Evolutionary conservation across 2,888 invertebrate genomes (phyloP), one percentile per base, ranked within the genome.

Genomic region (Drosophila neonasuta): DNA sequence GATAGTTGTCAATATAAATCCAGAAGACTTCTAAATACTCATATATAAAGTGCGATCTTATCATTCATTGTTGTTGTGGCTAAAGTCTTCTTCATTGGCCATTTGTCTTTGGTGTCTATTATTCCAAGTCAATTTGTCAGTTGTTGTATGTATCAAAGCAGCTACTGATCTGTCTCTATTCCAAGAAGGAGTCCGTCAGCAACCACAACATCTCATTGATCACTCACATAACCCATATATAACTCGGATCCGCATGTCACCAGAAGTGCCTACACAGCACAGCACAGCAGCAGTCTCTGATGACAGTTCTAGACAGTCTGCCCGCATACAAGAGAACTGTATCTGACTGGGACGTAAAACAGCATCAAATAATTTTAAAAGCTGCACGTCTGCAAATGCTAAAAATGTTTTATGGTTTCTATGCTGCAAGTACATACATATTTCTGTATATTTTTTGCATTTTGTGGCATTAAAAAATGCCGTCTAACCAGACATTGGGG

Each of bases 401-500:
- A 86, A 81, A 81, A 86, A 81, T 84, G 79, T 84, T 84, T 81
- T 81, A 81, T 85, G 85, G 79, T 68, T 77, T 79, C 71, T 56
- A 67, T 63, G 75, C 57, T 44, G 51, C 62, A 44, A 67, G 51
- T 46, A 32, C 24, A 24, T 24, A 32, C 32, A 32, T 32, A 56
- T 76, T 67, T 77, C 44, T 32, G 44, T 60, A 74, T 66, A 58
- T 65, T 54, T 65, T 63, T 34, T 32, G 3, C 17, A 20, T 34
- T 20, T 17, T 52, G 57, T 36, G 57, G 57, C 67, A 73, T 57
- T 57, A 59, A 84, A 78, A 81, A 81, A 81, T 81, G 87, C 69
- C 59, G 81, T 81, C 87, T 77, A 81, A 81, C 81, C 85, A 86
- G 85, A 79, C 79, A 67, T 63, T 69, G 71, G 73, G 64, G 45